These are phyloP conservation scores for Volucella bombylans DNA, from an alignment of 2,888 invertebrate genomes.

Conservation along the genomic window DNA sequence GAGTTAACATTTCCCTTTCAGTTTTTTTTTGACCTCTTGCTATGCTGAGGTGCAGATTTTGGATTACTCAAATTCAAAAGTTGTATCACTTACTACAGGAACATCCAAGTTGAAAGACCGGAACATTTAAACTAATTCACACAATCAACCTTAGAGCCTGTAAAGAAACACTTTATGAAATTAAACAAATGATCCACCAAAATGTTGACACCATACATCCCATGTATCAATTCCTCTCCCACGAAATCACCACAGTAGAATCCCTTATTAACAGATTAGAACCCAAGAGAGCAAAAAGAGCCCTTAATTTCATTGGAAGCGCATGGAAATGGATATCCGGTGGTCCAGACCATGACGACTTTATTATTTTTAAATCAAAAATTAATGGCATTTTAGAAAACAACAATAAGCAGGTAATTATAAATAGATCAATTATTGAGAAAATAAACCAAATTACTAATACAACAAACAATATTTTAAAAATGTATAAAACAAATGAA, in stretches of 20 bases:
- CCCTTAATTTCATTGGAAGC: slow-evolving; percentile 13
- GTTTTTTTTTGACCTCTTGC: too few relatives aligned
- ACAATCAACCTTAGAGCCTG: too few relatives aligned
- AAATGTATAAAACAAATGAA: slow-evolving; percentile 2
- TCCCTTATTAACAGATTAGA: neutral
- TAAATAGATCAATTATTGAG: slow-evolving; percentile 27
- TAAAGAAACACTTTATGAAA: too few relatives aligned
- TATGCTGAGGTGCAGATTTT: too few relatives aligned
- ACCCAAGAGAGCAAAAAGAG: slow-evolving; percentile 1
- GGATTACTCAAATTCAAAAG: too few relatives aligned
- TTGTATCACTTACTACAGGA: too few relatives aligned
- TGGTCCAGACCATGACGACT: slow-evolving; percentile 20
- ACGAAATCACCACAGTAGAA: slow-evolving; percentile 3
- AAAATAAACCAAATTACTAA: slow-evolving; percentile 41
- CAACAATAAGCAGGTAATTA: slow-evolving; percentile 43
- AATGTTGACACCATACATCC: neutral
- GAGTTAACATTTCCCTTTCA: too few relatives aligned
- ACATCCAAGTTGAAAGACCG: too few relatives aligned
- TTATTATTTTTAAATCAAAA: slow-evolving; percentile 15
- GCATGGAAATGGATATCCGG: slow-evolving; percentile 47
- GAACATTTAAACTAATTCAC: too few relatives aligned
- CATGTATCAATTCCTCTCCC: slow-evolving; percentile 2
- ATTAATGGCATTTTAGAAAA: slow-evolving; percentile 34
- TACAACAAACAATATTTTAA: slow-evolving; percentile 4
- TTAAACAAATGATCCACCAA: too few relatives aligned